phyloP scores from a whole-genome alignment of 1,140 invertebrate species.

The Halictus rubicundus region DNA sequence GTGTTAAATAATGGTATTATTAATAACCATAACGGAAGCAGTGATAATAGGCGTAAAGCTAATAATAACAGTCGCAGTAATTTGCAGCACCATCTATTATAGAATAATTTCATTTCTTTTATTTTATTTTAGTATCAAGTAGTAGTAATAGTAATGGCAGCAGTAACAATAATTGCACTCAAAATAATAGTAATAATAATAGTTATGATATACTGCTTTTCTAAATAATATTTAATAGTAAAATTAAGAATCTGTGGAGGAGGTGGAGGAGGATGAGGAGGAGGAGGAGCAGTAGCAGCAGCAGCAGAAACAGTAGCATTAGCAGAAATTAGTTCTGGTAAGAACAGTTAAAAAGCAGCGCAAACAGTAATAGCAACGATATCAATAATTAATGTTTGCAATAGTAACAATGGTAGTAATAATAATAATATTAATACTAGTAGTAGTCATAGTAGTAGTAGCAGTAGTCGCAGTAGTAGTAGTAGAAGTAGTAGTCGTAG shows the following conservation, averaged over 20 bases:
- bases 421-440: too few species aligned
- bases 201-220: constrained; percentile 15
- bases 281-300: not conserved
- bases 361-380: not conserved
- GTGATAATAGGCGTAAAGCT: constrained; percentile 3
- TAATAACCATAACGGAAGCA: constrained; percentile 10
- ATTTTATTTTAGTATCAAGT: not conserved
- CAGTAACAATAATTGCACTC: constrained; percentile 24
- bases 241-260: not conserved
- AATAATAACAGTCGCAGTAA: constrained; percentile 34
- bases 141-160: constrained; percentile 14
- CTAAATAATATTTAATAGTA: not conserved
- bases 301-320: not conserved
- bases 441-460: too few species aligned
- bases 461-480: too few species aligned
- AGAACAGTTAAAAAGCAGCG: constrained; percentile 8
- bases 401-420: not conserved
- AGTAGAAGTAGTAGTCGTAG: too few species aligned
- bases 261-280: too few species aligned
- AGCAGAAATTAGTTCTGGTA: not conserved
- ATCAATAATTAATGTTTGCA: not conserved
- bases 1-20: constrained; percentile 5
- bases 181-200: constrained; percentile 20
- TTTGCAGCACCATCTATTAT: constrained; percentile 38
- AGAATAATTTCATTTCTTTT: not conserved